phyloP scores from a whole-genome alignment of 1,140 invertebrate genomes.

The Aphelinus atriplicis region DNA sequence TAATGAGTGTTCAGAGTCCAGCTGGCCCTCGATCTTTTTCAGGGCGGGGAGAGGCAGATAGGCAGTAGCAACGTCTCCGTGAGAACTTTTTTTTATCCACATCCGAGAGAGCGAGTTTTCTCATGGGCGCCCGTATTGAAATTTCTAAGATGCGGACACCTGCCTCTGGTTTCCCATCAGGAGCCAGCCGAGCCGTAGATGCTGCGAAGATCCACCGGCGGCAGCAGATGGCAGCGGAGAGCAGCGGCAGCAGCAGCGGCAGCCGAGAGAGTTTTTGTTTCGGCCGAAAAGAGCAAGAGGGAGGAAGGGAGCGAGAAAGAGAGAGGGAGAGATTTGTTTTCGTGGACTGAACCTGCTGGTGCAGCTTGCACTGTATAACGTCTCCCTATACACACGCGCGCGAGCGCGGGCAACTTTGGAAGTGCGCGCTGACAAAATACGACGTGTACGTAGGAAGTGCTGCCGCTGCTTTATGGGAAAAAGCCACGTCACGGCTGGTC shows the following conservation, averaged over 20 bases:
- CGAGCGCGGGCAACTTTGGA: conserved; percentile 15
- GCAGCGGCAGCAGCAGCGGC: conserved; percentile 48
- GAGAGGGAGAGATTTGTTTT: no score
- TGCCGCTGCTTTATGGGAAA: conserved; percentile 30
- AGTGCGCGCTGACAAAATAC: conserved; percentile 20
- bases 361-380: no score
- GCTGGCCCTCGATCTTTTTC: no score
- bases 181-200: conserved; percentile 47
- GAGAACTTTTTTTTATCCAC: conserved; percentile 14
- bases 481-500: conserved; percentile 37
- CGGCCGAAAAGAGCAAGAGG: conserved; percentile 21
- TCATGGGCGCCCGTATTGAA: conserved; percentile 47
- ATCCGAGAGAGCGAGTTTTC: conserved; percentile 11
- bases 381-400: conserved; percentile 6
- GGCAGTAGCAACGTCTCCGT: no score
- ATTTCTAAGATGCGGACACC: conserved; percentile 57
- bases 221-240: conserved; percentile 30
- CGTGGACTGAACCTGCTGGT: no score
- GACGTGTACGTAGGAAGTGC: conserved; percentile 27
- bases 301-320: no score
- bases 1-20: no score
- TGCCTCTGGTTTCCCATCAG: conserved; percentile 47
- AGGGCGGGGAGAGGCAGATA: no score
- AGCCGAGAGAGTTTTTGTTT: conserved; percentile 56
- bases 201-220: conserved; percentile 35